Conservation (phyloP, 53 echinoderm and acorn worm species). For the Patiria pectinifera region DNA sequence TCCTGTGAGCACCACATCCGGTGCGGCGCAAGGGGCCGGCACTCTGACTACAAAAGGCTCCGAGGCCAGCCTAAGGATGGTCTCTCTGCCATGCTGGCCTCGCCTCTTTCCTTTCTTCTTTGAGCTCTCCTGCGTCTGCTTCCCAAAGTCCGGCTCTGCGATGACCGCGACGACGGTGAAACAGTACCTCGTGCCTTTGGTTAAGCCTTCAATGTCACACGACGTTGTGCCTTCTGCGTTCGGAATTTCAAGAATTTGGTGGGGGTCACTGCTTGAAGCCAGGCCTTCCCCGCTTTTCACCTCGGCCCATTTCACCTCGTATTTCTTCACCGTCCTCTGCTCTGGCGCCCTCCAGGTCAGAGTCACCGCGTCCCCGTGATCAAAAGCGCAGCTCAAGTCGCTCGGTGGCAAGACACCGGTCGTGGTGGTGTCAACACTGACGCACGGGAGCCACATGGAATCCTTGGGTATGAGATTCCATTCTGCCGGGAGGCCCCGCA, state of each 20-base stretch:
- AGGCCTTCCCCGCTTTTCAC: conserved; percentile 1
- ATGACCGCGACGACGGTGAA: conserved; percentile 64
- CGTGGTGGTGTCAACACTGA: conserved; percentile 65
- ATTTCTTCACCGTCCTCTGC: conserved; percentile 36
- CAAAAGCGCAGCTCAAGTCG: conserved; percentile 50
- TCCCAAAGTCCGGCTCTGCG: conserved; percentile 16
- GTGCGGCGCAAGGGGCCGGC: conserved; percentile 64
- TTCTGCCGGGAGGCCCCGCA: conserved; percentile 59
- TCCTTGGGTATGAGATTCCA: conserved; percentile 63
- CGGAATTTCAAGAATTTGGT: conserved; percentile 55
- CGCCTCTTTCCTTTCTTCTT: conserved; percentile 38
- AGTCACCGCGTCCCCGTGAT: conserved; percentile 26
- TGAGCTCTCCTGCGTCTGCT: conserved; percentile 12
- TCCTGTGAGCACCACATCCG: conserved; percentile 68
- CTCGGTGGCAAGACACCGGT: conserved; percentile 71
- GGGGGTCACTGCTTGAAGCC: conserved; percentile 19
- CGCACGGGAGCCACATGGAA: conserved; percentile 72
- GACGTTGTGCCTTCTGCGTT: conserved; percentile 23
- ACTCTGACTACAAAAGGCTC: conserved; percentile 71
- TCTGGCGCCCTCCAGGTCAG: conserved; percentile 72
- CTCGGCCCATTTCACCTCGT: conserved; percentile 70
- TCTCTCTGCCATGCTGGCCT: conserved; percentile 19
- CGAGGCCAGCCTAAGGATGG: conserved; percentile 69
- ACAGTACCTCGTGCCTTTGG: conserved; percentile 66
- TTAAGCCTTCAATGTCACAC: conserved; percentile 47